phyloP scores from a whole-genome alignment of 2,888 invertebrate genomes.

The Euplagia quadripunctaria region DNA sequence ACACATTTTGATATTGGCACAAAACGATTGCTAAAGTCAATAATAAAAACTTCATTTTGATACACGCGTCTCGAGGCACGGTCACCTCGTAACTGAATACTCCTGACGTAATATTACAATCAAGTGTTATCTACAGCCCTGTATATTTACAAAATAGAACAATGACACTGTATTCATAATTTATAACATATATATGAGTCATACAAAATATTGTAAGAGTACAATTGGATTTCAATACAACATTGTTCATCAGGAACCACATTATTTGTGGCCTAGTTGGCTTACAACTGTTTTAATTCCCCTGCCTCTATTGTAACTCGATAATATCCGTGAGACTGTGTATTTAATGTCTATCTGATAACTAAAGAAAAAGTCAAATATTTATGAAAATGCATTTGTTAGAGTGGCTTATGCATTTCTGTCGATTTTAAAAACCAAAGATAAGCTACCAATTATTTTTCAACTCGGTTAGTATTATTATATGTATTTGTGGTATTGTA shows the following conservation, averaged over 20 bases:
- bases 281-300: constrained; percentile 1
- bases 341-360: not conserved
- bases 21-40: constrained; percentile 36
- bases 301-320: not conserved
- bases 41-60: constrained; percentile 43
- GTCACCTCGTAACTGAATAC: constrained; percentile 26
- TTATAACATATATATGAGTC: constrained; percentile 37
- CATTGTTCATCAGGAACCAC: constrained; percentile 7
- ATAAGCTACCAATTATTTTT: not conserved
- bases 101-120: constrained; percentile 23
- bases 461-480: not conserved
- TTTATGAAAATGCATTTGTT: not conserved
- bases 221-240: constrained; percentile 16
- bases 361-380: not conserved
- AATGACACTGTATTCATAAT: constrained; percentile 35
- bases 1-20: constrained; percentile 47
- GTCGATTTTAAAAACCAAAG: not conserved
- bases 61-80: constrained; percentile 23
- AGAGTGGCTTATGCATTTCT: not conserved
- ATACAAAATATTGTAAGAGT: constrained; percentile 25
- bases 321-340: not conserved
- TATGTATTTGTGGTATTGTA: no score
- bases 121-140: constrained; percentile 13
- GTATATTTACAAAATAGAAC: constrained; percentile 45
- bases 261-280: not conserved